phyloP scores from a whole-genome alignment of 1,140 invertebrate genomes.

The Acromyrmex charruanus region DNA sequence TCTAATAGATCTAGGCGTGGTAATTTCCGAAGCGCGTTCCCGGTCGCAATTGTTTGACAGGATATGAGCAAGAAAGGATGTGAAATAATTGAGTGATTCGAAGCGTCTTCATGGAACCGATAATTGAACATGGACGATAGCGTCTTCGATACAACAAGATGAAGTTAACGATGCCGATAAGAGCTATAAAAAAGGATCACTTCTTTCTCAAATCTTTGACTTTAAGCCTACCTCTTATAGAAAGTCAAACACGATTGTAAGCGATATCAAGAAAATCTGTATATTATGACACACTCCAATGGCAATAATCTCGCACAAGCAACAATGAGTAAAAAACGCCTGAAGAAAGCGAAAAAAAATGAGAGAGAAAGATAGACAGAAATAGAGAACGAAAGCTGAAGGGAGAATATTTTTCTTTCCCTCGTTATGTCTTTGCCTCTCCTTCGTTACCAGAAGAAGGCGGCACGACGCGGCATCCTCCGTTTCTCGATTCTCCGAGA shows the following conservation, averaged over 20 bases:
- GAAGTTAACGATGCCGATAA: neutral
- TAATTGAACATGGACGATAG: slow-evolving; percentile 5
- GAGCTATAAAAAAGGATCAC: neutral
- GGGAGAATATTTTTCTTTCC: slow-evolving; percentile 62
- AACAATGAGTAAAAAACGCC: slow-evolving; percentile 27
- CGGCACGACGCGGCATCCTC: slow-evolving; percentile 42
- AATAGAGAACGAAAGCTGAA: neutral
- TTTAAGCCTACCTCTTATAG: neutral
- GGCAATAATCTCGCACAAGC: neutral
- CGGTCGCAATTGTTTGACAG: slow-evolving; percentile 41
- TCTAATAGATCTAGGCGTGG: slow-evolving; percentile 20
- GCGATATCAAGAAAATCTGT: slow-evolving; percentile 48
- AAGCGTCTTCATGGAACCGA: slow-evolving; percentile 2
- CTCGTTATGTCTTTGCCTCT: slow-evolving; percentile 67
- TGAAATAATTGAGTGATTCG: slow-evolving; percentile 38
- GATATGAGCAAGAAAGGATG: slow-evolving; percentile 60
- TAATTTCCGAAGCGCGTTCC: slow-evolving; percentile 30
- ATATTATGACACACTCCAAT: slow-evolving; percentile 43
- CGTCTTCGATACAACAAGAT: neutral
- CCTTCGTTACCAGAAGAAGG: slow-evolving; percentile 66
- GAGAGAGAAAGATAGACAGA: neutral
- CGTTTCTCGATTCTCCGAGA: slow-evolving; percentile 53
- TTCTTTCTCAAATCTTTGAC: neutral
- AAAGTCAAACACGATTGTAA: slow-evolving; percentile 51
- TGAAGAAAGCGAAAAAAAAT: neutral